phyloP scores from a whole-genome alignment of 2,888 invertebrate genomes.

The Opisthograptis luteolata region DNA sequence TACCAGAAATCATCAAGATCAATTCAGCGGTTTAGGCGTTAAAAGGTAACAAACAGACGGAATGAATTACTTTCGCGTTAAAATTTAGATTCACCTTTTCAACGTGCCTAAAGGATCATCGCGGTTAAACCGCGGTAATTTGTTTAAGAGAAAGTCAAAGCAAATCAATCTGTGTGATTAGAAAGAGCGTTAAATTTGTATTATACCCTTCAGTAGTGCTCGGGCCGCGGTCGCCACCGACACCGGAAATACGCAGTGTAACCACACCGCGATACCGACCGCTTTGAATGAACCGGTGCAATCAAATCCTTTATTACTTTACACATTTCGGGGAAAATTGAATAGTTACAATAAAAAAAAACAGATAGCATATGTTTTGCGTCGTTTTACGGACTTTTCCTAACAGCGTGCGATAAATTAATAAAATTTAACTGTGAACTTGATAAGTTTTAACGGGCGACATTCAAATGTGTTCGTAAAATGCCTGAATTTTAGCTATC shows the following conservation, averaged over 20 bases:
- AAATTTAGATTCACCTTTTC: conserved; percentile 2
- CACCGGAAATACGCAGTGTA: conserved; percentile 6
- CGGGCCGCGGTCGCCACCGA: conserved; percentile 27
- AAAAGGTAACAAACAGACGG: no score
- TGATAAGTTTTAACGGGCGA: conserved; percentile 11
- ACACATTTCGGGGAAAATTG: conserved; percentile 11
- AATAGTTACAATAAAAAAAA: conserved; percentile 1
- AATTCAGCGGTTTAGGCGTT: no score
- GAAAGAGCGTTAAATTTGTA: conserved; percentile 51
- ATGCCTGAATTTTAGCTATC: conserved; percentile 2
- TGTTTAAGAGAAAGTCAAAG: conserved; percentile 65
- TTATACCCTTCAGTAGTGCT: conserved; percentile 43
- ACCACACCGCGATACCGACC: no score
- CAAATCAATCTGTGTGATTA: conserved; percentile 57
- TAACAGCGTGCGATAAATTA: conserved; percentile 7
- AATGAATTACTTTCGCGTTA: no score
- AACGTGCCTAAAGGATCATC: conserved; percentile 20
- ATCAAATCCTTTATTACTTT: conserved; percentile 11
- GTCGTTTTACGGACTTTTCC: conserved; percentile 13
- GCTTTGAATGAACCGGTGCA: not conserved
- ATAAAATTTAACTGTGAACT: conserved; percentile 27
- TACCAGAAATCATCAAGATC: no score
- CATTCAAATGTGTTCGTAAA: conserved; percentile 18
- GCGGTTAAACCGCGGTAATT: conserved; percentile 34
- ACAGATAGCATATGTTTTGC: conserved; percentile 11